Evolutionary conservation across 2,113 vertebrate species (phyloP), one percentile per base, ranked within the genome.

Genomic region (Saccopteryx bilineata): DNA sequence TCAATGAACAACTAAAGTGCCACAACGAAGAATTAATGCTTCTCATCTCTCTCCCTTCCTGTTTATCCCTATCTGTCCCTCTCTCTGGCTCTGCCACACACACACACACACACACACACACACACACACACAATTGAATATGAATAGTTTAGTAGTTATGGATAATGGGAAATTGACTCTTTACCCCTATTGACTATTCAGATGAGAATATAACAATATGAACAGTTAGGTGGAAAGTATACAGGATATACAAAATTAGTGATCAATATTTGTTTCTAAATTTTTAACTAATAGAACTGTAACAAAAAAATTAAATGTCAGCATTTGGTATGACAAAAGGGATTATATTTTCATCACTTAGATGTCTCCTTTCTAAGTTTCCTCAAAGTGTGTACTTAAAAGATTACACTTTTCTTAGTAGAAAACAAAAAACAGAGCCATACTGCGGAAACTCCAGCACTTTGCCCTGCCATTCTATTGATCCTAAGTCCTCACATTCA

Each of bases 281-380:
- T 87, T 95, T 86, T 81, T 58, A 93, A 74, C 5, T 91, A 92
- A 88, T 50, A 90, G 91, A 92, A 86, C 21, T 48, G 48, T 60
- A 82, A 69, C 61, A 56, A 88, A 87, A 50, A 79, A 72, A 71
- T 52, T 61, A 61, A 79, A 28, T 75, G 17, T 65, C 50, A 89
- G 61, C 15, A 78, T 15, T 14, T 71, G n/a, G 1, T n/a, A 78
- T 76, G 46, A 74, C 5, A 92, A 90, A 95, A 61, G 24, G 28
- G 3, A 50, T 82, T 89, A 80, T 58, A 46, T 23, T 50, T 61
- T 75, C 23, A 88, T 61, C 63, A 90, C 23, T 87, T 33, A 90
- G 26, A 8, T 87, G 31, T 82, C 78, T 90, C 21, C 31, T 87
- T 84, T 54, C 54, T n/a, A 54, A 76, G 65, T 61, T 93, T 74